phyloP scores from a whole-genome alignment of 2,113 vertebrate species.

The Stigmatopora nigra region DNA sequence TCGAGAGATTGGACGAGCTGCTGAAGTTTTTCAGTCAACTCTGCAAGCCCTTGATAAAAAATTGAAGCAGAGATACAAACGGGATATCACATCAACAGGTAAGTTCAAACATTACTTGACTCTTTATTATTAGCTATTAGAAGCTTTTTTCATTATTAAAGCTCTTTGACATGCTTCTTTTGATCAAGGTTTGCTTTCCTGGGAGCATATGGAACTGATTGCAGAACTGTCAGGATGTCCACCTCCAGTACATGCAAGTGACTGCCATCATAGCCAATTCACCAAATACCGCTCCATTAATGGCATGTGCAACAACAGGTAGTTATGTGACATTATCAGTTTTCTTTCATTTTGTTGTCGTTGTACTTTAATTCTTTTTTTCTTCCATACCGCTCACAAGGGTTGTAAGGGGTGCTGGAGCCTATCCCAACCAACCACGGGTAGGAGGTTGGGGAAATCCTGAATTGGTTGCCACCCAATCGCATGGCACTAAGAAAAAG shows the following conservation, averaged over 20 bases:
- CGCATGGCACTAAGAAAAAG: no score
- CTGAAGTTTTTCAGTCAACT: slow-evolving; percentile 77
- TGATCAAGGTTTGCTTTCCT: slow-evolving; percentile 62
- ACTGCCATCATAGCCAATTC: slow-evolving; percentile 66
- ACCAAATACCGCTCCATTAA: slow-evolving; percentile 80
- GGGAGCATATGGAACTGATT: slow-evolving; percentile 63
- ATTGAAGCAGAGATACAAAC: slow-evolving; percentile 47
- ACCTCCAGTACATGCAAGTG: slow-evolving; percentile 53
- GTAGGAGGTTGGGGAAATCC: no score
- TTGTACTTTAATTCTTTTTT: no score
- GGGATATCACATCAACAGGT: slow-evolving; percentile 61
- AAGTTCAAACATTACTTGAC: slow-evolving; percentile 2
- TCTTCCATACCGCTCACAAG: no score
- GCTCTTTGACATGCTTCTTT: background rate
- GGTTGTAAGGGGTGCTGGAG: no score
- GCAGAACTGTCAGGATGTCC: slow-evolving; percentile 78
- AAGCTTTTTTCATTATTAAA: background rate
- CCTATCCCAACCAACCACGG: no score
- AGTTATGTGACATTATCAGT: background rate
- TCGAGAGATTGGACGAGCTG: slow-evolving; percentile 65
- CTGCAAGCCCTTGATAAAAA: slow-evolving; percentile 58
- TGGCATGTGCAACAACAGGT: slow-evolving; percentile 92
- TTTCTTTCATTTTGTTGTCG: background rate
- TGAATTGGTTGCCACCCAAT: no score
- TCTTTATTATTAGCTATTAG: background rate